Evolutionary conservation across 2,797 vertebrate species (phyloP).

Genomic region (Sebastes glaucus): DNA sequence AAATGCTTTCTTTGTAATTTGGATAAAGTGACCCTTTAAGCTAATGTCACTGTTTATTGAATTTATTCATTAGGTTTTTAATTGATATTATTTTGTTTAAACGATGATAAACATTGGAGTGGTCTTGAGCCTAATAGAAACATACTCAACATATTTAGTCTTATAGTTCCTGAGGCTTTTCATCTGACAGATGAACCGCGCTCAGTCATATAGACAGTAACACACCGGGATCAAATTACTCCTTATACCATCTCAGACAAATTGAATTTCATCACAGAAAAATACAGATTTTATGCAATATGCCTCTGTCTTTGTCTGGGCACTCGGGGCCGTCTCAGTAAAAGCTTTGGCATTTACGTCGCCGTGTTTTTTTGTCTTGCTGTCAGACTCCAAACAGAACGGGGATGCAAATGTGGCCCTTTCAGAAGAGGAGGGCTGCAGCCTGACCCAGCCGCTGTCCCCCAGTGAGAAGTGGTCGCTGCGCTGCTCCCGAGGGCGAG

Average conservation of each 20-base stretch:
- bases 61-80: background rate
- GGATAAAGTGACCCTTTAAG: background rate
- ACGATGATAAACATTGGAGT: background rate
- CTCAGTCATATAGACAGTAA: slow-evolving; percentile 44
- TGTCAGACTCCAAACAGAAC: slow-evolving; percentile 94
- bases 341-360: slow-evolving; percentile 75
- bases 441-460: slow-evolving; percentile 86
- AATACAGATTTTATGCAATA: slow-evolving; percentile 44
- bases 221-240: slow-evolving; percentile 50
- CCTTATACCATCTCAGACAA: slow-evolving; percentile 42
- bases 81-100: background rate
- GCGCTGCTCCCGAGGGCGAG: slow-evolving; percentile 84
- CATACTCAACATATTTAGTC: background rate
- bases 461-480: slow-evolving; percentile 86
- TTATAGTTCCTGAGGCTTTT: slow-evolving; percentile 13
- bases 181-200: slow-evolving; percentile 20
- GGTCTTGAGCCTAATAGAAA: background rate
- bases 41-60: background rate
- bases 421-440: slow-evolving; percentile 90
- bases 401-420: slow-evolving; percentile 91
- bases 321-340: slow-evolving; percentile 36
- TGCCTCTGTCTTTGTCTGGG: slow-evolving; percentile 44
- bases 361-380: slow-evolving; percentile 48
- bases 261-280: slow-evolving; percentile 64
- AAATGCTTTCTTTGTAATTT: background rate